These are phyloP conservation scores for Discoglossus pictus DNA, from an alignment of 2,797 vertebrate species.

Conservation along the genomic window DNA sequence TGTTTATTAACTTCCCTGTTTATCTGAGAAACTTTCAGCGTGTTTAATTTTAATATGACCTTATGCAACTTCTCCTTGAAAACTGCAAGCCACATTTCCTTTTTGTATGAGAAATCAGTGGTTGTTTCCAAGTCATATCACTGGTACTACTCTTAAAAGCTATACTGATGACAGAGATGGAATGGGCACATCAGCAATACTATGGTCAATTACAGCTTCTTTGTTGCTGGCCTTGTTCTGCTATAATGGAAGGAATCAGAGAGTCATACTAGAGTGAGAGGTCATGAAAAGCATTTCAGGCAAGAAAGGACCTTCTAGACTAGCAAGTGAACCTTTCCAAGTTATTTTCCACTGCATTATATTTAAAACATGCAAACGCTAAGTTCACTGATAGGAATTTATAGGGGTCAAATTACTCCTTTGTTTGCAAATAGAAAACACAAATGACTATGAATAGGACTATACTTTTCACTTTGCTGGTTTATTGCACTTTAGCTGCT, in stretches of 20 bases:
- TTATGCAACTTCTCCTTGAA: too few relatives aligned
- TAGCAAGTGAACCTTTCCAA: slow-evolving; percentile 14
- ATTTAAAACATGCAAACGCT: slow-evolving; percentile 26
- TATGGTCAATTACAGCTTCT: slow-evolving; percentile 29
- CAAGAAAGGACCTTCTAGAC: slow-evolving; percentile 14
- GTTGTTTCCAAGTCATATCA: slow-evolving; percentile 8
- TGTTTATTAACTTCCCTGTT: too few relatives aligned
- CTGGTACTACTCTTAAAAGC: slow-evolving; percentile 2
- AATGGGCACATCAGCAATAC: slow-evolving; percentile 15
- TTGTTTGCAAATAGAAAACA: slow-evolving; percentile 14
- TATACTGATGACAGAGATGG: slow-evolving; percentile 16
- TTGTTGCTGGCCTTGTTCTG: slow-evolving; percentile 30
- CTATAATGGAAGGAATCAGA: slow-evolving; percentile 26
- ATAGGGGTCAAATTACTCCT: slow-evolving; percentile 13
- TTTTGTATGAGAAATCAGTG: background rate
- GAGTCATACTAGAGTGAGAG: slow-evolving; percentile 5
- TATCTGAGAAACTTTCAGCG: too few relatives aligned
- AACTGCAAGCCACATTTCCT: too few relatives aligned
- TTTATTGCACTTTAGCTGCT: too few relatives aligned
- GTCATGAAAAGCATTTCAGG: slow-evolving; percentile 29
- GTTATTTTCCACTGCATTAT: slow-evolving; percentile 28
- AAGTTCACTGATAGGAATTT: slow-evolving; percentile 27
- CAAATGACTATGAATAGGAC: slow-evolving; percentile 1
- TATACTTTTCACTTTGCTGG: background rate
- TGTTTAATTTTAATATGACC: too few relatives aligned